Base-by-base conservation (phyloP, 2,797 vertebrate species). In the Notolepis coatsorum region DNA sequence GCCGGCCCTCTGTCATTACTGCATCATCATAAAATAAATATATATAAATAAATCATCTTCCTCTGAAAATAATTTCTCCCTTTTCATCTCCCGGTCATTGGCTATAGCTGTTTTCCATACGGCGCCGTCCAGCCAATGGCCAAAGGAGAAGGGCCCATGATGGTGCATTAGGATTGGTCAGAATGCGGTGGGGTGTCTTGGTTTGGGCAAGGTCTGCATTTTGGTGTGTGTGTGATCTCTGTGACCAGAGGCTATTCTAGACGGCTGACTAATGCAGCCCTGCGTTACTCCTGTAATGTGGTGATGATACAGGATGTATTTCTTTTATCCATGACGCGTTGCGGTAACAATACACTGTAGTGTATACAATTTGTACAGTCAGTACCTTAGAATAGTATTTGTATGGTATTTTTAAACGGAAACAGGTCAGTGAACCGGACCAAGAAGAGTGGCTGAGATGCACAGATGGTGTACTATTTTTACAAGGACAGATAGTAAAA, bases 1-100 rank as follows among this genome's bases (percentile, higher is more conserved):
- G 72, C 75, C 79, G 66, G 48, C 61, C 57, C 82, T 77, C 86
- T 92, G 75, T 87, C 80, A 89, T 89, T 89, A 87, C 62, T 46
- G 61, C 60, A 57, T 42, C 41, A 78, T 53, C 73, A 68, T 52
- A 68, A 68, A 68, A 68, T 27, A 71, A 53, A 65, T 42, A 66
- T 28, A 35, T 20, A 65, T 68, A n/a, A n/a, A n/a, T n/a, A n/a
- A n/a, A n/a, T n/a, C n/a, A 71, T 71, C 47, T 61, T 73, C 49
- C 23, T 43, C 67, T 62, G 83, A 82, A 89, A 79, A 86, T 85
- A 84, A 78, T 79, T 65, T 52, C 10, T 24, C 8, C 25, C 52
- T 76, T 84, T 77, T 75, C 68, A 73, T 81, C 75, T 49, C 58
- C 67, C 57, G 53, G 61, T 73, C 56, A 80, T 75, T 84, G 79